These are phyloP conservation scores for Sceloporus undulatus DNA, from an alignment of 2,113 vertebrate species.

Conservation along the genomic window DNA sequence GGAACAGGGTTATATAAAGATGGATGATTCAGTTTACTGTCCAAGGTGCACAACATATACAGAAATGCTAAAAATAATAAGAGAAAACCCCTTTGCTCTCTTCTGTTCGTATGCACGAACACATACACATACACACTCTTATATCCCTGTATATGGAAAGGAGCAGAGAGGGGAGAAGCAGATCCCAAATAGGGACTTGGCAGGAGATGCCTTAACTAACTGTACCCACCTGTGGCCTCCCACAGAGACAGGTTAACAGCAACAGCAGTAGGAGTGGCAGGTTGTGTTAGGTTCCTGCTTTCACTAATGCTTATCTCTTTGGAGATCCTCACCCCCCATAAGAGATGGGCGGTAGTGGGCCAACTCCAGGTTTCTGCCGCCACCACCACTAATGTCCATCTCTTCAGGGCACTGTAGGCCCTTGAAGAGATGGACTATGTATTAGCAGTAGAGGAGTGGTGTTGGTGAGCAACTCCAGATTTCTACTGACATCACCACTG, in stretches of 20 bases:
- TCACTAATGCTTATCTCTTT: too few relatives aligned
- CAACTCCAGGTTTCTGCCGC: too few relatives aligned
- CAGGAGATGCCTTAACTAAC: background rate
- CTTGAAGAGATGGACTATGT: too few relatives aligned
- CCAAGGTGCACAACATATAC: background rate
- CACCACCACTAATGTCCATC: too few relatives aligned
- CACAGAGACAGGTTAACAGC: background rate
- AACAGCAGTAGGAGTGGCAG: background rate
- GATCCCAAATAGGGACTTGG: background rate
- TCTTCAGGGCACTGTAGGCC: too few relatives aligned
- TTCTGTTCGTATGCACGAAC: background rate
- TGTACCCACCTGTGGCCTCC: too few relatives aligned
- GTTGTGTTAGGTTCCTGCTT: too few relatives aligned
- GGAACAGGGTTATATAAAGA: constrained; percentile 16
- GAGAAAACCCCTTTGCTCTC: background rate
- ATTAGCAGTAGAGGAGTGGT: too few relatives aligned
- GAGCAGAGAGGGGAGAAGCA: background rate
- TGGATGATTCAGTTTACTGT: background rate
- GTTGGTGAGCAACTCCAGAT: too few relatives aligned
- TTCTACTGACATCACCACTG: too few relatives aligned
- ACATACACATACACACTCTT: background rate
- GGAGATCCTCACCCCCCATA: too few relatives aligned
- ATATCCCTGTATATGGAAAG: background rate
- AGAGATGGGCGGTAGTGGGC: too few relatives aligned
- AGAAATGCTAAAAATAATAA: constrained; percentile 17